Evolutionary conservation across 2,113 vertebrate species (phyloP), one percentile per base, ranked within the genome.

Genomic region (Copsychus sechellarum): DNA sequence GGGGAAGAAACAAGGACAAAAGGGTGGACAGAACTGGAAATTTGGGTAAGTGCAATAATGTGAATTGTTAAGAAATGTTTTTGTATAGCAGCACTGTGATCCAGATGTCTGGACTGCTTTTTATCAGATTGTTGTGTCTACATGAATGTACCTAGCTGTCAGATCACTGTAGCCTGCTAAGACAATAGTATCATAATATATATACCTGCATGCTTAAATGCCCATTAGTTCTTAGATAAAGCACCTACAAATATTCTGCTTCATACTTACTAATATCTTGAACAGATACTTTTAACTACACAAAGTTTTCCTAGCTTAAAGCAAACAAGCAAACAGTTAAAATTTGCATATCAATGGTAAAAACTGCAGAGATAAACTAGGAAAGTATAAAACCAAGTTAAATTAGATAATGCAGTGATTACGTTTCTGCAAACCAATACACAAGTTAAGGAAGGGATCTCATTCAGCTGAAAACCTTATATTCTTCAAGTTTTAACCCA

Each of bases 21-120:
- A 64, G 74, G 61, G 29, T 45, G 91, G 93, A 95, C 78, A 38
- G 95, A 86, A 83, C 86, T 64, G 81, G 86, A 96, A 93, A 96
- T 43, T 76, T 90, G 93, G 98, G 98, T 98, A 97, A 98, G 98
- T 98, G 96, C 87, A 98, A 97, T 95, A 93, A 96, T 57, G 83
- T 64, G 95, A 94, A 97, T 95, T 95, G 95, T 78, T 97, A 93
- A 90, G 96, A 97, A 88, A 67, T 76, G 74, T 38, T 95, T 95
- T 88, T 95, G 45, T 74, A 78, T 16, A 50, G 38, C 42, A 79
- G 96, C 90, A 84, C 97, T 97, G 93, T 86, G 98, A 98, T 97
- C 97, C 98, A 97, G 97, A 97, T 96, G 96, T 96, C 97, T 97
- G 97, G 91, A 96, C 66, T 74, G 96, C 97, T 98, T 98, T 98